Conservation (phyloP, 2,113 vertebrate genomes). For the Onychostoma macrolepis region DNA sequence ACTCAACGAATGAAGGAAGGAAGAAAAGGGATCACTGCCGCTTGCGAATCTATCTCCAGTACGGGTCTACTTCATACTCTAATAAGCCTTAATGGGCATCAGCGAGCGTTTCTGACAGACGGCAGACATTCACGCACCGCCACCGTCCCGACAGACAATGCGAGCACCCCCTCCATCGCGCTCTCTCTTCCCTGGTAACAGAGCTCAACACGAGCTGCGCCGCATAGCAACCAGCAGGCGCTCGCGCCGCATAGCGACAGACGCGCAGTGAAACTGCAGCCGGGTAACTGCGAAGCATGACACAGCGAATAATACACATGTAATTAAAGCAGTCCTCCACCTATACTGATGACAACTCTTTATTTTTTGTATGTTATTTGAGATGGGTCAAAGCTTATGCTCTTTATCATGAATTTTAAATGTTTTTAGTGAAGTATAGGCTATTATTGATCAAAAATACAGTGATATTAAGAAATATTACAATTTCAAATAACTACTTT, state of each 20-base stretch:
- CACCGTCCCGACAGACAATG: constrained; percentile 50
- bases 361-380: too few species aligned
- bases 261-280: constrained; percentile 12
- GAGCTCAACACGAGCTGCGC: constrained; percentile 34
- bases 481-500: not conserved
- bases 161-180: constrained; percentile 51
- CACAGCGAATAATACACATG: constrained; percentile 17
- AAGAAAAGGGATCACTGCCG: not conserved
- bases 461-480: not conserved
- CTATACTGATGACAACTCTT: not conserved
- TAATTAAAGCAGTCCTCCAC: not conserved
- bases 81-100: not conserved
- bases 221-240: constrained; percentile 55
- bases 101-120: constrained; percentile 37
- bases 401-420: too few species aligned
- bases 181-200: constrained; percentile 54
- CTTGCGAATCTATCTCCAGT: not conserved
- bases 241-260: constrained; percentile 50
- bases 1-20: not conserved
- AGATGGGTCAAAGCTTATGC: not conserved
- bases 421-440: not conserved
- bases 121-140: constrained; percentile 46
- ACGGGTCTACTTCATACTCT: not conserved
- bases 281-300: constrained; percentile 37
- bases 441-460: too few species aligned